Base-by-base conservation (phyloP, 2,113 vertebrate genomes). In the Eulemur rufifrons region DNA sequence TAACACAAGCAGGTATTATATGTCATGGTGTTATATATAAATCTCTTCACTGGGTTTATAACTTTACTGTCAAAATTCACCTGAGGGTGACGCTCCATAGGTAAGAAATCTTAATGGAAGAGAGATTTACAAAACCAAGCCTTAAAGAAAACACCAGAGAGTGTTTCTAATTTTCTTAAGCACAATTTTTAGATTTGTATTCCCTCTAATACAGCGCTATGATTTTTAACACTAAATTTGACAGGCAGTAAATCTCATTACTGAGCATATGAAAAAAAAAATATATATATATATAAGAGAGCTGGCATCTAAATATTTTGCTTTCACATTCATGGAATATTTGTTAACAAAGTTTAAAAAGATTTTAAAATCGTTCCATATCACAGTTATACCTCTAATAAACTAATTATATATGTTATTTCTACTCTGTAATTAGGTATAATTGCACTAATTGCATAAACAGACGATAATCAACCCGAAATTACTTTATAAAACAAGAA, bases 401-500 rank as follows among this genome's bases (percentile, higher is more conserved):
- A 98, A 98, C 97, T 97, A 98, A 98, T 98, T 98, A 95, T 95
- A 98, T 61, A 74, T 97, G 96, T 97, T 25, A 97, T 98, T 98
- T 98, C 98, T 96, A 97, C 98, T 98, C 97, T 97, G 94, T 98
- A 97, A 96, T 98, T 97, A 96, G 89, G 81, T 83, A 6, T 97
- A 98, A 98, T 99, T 98, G 98, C 27, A 90, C 97, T 95, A 97
- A 98, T 96, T 96, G 95, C 94, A 96, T 98, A 97, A 98, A 98
- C 98, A 98, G 97, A 97, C 91, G 97, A 97, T 98, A 98, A 98
- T 98, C 98, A 97, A 94, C 95, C 97, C 47, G 92, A 98, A 98
- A 98, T 98, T 98, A 97, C 96, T 97, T 98, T 91, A 98, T 98
- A 98, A 98, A 98, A 97, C 96, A 98, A 98, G 98, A 98, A 98